Evolutionary conservation across 2,888 invertebrate species (phyloP), one percentile per base, ranked within the genome.

Genomic region (Euproctis similis): DNA sequence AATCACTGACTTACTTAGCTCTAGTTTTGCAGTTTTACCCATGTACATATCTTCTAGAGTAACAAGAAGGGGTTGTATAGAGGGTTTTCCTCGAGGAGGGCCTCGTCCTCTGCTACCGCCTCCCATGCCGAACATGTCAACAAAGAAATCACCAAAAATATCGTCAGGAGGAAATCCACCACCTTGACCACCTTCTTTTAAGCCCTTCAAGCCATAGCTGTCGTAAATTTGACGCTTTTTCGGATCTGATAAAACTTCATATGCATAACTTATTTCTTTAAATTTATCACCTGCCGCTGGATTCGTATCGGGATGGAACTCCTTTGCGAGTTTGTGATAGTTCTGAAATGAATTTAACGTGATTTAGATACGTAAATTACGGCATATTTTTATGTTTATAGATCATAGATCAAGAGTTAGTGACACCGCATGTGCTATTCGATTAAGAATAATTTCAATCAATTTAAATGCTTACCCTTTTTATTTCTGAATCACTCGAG

Each of bases 211-310:
- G 3, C 97, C 97, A 80, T 89, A 90, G 56, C 90, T 89, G 70
- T 97, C 96, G 67, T 97, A 97, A 20, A 90, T 84, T 57, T 92
- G 89, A 31, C 93, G 87, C 73, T 96, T 96, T 54, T 94, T 93
- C 2, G 93, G 87, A 81, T 96, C 94, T 7, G 96, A 95, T 28
- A 97, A 85, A 24, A 96, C 91, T 85, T 97, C 97, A 71, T 97
- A 96, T 0, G 97, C 97, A 80, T 93, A 96, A 35, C 95, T 95
- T 52, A 97, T 97, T 86, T 97, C 97, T 74, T 97, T 96, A 65
- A 97, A 96, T 85, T 92, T 94, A 66, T 97, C 96, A 31, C 94
- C 96, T 35, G 94, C 92, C 44, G 92, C 92, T 17, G 94, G 90
- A 87, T 97, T 90, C 88, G 97, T 91, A 85, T 97, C 88, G 59